Base-by-base conservation (phyloP, 2,888 invertebrate genomes). In the Leptodirus hochenwartii region DNA sequence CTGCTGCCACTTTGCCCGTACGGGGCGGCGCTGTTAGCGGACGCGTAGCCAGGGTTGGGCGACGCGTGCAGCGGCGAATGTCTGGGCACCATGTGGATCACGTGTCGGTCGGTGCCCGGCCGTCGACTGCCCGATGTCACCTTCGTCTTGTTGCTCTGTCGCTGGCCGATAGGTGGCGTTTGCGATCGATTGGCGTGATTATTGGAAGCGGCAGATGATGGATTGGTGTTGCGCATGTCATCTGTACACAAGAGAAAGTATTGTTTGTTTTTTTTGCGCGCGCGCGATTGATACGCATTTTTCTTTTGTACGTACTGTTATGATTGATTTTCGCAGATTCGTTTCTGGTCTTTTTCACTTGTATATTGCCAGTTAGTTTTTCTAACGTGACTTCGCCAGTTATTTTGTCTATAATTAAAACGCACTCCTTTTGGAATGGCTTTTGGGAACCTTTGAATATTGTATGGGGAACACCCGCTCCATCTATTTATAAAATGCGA, bases 341-440 rank as follows among this genome's bases (percentile, higher is more conserved):
- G 49, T 49, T 81, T 71, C 87, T 69, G 29, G 88, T 88, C 58
- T 87, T 87, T 56, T 90, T 90, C 32, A 90, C 78, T 64, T 81
- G 82, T 46, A 95, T 81, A 60, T 85, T 88, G 47, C 80, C 79
- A 38, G 79, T 75, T 42, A 95, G 66, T 59, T 80, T 84, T 57
- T 95, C 95, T 45, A 96, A 60, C 26, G 85, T 88, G 46, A 93
- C 78, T 59, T 88, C 85, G 34, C 93, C 91, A 8, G 91, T 95
- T 41, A 70, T 69, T 52, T 79, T 75, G 58, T 95, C 90, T 44
- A 88, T 84, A 40, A 95, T 85, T 30, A 95, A 67, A 37, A 96
- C 84, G 59, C 93, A 95, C 63, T 95, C 95, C 55, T 87, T 88
- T 37, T 80, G 74, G 54, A 82, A 82, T 30, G 87, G 84, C 50